Conservation (phyloP, 2,888 invertebrate species). For the Aleiodes alternator region DNA sequence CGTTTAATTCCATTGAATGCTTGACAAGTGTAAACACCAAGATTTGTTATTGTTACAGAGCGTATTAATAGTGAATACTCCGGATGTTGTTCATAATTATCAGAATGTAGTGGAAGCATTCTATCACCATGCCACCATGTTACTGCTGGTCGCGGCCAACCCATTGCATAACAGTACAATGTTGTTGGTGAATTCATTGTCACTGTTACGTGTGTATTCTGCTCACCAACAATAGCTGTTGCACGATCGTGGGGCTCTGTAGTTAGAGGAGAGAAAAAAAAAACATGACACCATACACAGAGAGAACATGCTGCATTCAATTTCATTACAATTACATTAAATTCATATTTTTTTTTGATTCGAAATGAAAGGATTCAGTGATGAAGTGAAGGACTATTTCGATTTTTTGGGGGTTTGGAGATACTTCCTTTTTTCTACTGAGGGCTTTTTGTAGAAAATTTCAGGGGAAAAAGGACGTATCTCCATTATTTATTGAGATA, state of each 20-base stretch:
- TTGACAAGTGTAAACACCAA: slow-evolving; percentile 92
- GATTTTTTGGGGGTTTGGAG: background rate
- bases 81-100: slow-evolving; percentile 83
- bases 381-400: background rate
- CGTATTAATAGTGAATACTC: slow-evolving; percentile 87
- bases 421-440: too few species aligned
- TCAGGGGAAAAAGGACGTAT: too few species aligned
- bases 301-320: slow-evolving; percentile 26
- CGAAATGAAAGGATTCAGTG: background rate
- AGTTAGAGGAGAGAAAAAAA: slow-evolving; percentile 57
- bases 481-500: too few species aligned
- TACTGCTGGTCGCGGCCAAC: slow-evolving; percentile 86
- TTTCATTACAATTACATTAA: background rate
- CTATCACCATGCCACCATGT: slow-evolving; percentile 90
- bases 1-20: slow-evolving; percentile 90
- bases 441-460: too few species aligned
- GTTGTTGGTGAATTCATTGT: slow-evolving; percentile 83
- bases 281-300: background rate
- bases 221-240: slow-evolving; percentile 83
- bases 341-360: too few species aligned
- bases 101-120: slow-evolving; percentile 84
- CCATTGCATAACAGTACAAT: slow-evolving; percentile 88
- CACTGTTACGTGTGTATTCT: slow-evolving; percentile 81
- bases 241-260: slow-evolving; percentile 79
- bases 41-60: slow-evolving; percentile 82